Evolutionary conservation across 2,888 invertebrate species (phyloP), one percentile per base, ranked within the genome.

Genomic region (Antitype chi): DNA sequence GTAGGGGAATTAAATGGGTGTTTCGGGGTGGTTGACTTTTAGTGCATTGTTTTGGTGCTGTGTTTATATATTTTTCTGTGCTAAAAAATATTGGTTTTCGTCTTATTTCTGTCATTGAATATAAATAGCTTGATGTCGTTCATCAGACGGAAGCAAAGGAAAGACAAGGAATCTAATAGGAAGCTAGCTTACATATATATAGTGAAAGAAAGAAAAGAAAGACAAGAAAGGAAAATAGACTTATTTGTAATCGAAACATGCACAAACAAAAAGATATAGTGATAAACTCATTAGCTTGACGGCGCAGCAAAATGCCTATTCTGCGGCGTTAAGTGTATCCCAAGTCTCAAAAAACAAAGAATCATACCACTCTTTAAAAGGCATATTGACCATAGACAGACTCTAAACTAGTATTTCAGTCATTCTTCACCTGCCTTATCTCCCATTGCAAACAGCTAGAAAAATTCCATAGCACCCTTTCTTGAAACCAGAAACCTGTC

Each of bases 21-120:
- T 60, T 49, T 28, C 25, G 52, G 57, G 49, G 57, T 74, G 60
- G 57, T 76, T 76, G 47, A 62, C 60, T 76, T 67, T 77, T 62
- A 74, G 23, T 60, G 63, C 55, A 63, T 55, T 63, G 63, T 63
- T 62, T 67, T 55, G 7, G 6, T 32, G 60, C 9, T 20, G 28
- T 20, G 32, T 23, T 2, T 23, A 11, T 32, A 28, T 28, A 5
- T 60, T 32, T 60, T 32, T 32, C 28, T 23, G 28, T 60, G 28
- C 32, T 60, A 60, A 60, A 32, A 13, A 60, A 20, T 28, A 9
- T 20, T 28, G 0, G 5, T 28, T 28, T 28, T 23, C 60, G 20
- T 32, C 23, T 13, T 23, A 23, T 6, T 62, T 13, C 23, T 62
- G 2, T 23, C 5, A 60, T 20, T 28, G 5, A 28, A 17, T 7